Evolutionary conservation across 2,797 vertebrate species (phyloP).

Genomic region (Enteromius argenteus): DNA sequence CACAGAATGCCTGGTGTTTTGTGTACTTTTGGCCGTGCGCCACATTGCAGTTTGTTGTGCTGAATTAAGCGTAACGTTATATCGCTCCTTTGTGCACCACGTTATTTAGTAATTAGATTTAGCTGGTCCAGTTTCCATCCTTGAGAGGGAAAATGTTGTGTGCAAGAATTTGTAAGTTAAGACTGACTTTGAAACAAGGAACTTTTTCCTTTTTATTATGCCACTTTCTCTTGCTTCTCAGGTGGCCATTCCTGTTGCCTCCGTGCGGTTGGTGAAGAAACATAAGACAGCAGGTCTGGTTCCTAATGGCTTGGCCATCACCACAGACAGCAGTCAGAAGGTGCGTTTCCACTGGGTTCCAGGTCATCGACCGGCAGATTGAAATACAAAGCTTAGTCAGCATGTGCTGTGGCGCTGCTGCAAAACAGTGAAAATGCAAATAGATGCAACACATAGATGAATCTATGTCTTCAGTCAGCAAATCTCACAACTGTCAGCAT

Average conservation of each 20-base stretch:
- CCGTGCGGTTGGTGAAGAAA: conserved; percentile 92
- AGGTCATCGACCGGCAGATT: conserved; percentile 31
- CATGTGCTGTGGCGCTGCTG: not conserved
- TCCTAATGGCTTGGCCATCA: conserved; percentile 93
- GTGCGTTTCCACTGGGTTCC: conserved; percentile 38
- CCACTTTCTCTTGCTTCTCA: conserved; percentile 58
- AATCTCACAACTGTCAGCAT: not conserved
- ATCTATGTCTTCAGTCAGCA: conserved; percentile 26
- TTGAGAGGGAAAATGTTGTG: not conserved
- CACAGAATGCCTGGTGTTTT: conserved; percentile 11
- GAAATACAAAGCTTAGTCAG: conserved; percentile 31
- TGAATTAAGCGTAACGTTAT: not conserved
- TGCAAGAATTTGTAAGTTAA: not conserved
- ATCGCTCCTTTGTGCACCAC: not conserved
- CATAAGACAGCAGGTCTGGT: conserved; percentile 93
- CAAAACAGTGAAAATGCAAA: conserved; percentile 23
- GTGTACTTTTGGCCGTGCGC: not conserved
- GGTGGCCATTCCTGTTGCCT: conserved; percentile 91
- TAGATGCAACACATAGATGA: conserved; percentile 18
- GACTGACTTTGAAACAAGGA: not conserved
- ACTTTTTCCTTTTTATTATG: not conserved
- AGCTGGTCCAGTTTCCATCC: not conserved
- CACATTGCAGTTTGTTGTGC: not conserved
- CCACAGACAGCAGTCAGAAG: conserved; percentile 84
- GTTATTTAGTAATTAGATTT: conserved; percentile 20